Evolutionary conservation across 2,797 vertebrate species (phyloP).

Genomic region (Enteromius radiatus): DNA sequence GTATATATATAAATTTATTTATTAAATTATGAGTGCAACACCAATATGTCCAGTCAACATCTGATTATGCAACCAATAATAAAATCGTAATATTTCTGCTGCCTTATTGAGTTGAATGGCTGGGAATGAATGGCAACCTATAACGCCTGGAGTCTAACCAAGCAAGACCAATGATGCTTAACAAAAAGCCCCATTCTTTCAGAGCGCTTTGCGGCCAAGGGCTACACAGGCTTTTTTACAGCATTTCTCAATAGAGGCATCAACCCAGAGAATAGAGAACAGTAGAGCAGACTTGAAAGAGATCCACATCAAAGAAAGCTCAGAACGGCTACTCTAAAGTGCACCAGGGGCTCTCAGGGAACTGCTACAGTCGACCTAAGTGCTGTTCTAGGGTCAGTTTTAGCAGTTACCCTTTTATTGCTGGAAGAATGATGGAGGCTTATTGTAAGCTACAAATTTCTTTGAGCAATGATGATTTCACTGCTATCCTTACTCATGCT

Average conservation of each 20-base stretch:
- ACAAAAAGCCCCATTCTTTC: slow-evolving; percentile 23
- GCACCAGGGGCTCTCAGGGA: slow-evolving; percentile 40
- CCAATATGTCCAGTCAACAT: background rate
- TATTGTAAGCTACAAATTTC: slow-evolving; percentile 25
- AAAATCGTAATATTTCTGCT: slow-evolving; percentile 6
- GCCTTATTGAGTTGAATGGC: background rate
- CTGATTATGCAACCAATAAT: slow-evolving; percentile 14
- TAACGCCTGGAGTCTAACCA: background rate
- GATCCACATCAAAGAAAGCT: slow-evolving; percentile 55
- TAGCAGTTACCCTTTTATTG: slow-evolving; percentile 29
- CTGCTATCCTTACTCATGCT: background rate
- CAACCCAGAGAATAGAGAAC: slow-evolving; percentile 44
- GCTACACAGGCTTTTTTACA: slow-evolving; percentile 48
- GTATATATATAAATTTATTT: background rate
- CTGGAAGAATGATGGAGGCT: slow-evolving; percentile 14
- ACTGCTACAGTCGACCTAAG: slow-evolving; percentile 20
- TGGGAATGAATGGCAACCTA: slow-evolving; percentile 12
- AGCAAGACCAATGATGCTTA: background rate
- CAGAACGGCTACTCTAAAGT: slow-evolving; percentile 52
- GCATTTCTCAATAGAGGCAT: slow-evolving; percentile 54
- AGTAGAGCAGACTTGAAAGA: slow-evolving; percentile 39
- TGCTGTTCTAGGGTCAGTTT: slow-evolving; percentile 43
- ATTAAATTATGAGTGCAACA: background rate
- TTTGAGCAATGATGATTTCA: slow-evolving; percentile 14
- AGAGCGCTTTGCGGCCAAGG: slow-evolving; percentile 27